Base-by-base conservation (phyloP, 1,140 invertebrate genomes). In the Drosophila nigrodunni region DNA sequence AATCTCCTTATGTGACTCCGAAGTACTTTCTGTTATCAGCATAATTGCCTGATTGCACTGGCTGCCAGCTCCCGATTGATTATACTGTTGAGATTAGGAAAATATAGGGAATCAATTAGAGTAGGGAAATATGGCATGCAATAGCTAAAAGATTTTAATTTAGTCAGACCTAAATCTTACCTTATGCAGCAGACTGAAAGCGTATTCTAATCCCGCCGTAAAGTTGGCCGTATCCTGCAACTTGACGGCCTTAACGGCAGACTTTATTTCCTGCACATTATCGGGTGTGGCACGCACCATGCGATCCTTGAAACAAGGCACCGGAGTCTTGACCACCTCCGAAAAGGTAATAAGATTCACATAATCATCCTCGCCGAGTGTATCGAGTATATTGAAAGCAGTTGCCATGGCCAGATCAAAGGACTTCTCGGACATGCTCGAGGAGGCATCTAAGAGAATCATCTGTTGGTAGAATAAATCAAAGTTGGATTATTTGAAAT, bases 11-110 rank as follows among this genome's bases (percentile, higher is more conserved):
- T 92, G 90, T 2, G 93, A 94, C 65, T 95, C 95, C 0, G 97
- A 96, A n/a, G 97, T 96, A 34, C 97, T 98, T 87, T 99, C 97
- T 4, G 97, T 97, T 37, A 99, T 96, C 52, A 99, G 92, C 95
- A 99, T 98, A 46, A 99, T 99, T 1, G 98, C 98, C 93, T 99
- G 98, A 93, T 99, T 99, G 91, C 99, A 99, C 82, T 98, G 96
- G 71, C 96, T 96, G 7, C 97, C 97, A 78, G 95, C 94, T 1
- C 96, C 95, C 0, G 96, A 96, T 64, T 96, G 94, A 86, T 97
- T 97, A 82, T 97, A 97, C 95, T 96, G 87, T 11, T 92, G 88
- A 60, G 66, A 73, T 6, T 10, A 39, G 21, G 7, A n/a, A 47
- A 3, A 54, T 13, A 7, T n/a, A 18, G 54, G 2, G 4, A 2